These are phyloP conservation scores for Parauchenoglanis ngamensis DNA, from an alignment of 2,797 vertebrate species.

Conservation along the genomic window DNA sequence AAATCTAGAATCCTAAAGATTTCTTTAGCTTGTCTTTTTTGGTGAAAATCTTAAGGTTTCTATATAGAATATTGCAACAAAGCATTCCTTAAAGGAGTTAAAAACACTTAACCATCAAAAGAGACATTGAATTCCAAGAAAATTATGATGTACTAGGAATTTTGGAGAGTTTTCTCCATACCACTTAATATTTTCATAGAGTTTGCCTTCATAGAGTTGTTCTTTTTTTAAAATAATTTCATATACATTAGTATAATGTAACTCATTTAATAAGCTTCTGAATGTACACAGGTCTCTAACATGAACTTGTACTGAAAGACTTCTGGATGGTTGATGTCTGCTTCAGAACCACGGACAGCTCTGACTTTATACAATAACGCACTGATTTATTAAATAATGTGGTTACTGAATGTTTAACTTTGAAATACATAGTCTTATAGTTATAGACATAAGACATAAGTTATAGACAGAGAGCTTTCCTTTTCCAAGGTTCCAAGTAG, in stretches of 20 bases:
- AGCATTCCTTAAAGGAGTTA: background rate
- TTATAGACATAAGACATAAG: no score
- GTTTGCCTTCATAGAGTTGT: background rate
- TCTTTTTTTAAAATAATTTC: background rate
- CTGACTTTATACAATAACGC: constrained; percentile 50
- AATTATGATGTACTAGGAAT: background rate
- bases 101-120: background rate
- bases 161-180: background rate
- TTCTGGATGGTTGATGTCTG: constrained; percentile 44
- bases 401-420: background rate
- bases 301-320: constrained; percentile 6
- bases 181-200: background rate
- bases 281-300: background rate
- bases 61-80: background rate
- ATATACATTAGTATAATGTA: background rate
- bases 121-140: background rate
- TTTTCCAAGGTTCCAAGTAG: background rate
- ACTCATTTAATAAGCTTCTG: background rate
- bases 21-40: background rate
- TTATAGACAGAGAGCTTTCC: background rate
- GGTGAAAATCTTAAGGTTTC: background rate
- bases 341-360: constrained; percentile 69
- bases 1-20: background rate
- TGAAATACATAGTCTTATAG: background rate
- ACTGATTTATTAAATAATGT: constrained; percentile 42